A percentile compares a stretch with the other conserved stretches of the same genome.
These are phyloP conservation scores for Ispidina picta DNA, from an alignment of 2,797 vertebrate species.

Conservation along the genomic window DNA sequence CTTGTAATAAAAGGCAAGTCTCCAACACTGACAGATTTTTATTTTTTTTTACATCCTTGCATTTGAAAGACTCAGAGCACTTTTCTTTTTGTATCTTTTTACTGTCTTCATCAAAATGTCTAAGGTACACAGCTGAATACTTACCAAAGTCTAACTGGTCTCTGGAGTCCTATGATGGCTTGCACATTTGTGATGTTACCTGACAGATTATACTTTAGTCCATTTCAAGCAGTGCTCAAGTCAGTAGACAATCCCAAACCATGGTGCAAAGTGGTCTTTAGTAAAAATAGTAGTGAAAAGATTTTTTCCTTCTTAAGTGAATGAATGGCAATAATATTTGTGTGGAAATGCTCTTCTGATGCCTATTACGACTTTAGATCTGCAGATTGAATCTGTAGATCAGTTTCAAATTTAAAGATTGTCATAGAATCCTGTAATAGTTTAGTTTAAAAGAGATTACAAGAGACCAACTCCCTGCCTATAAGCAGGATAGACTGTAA, in stretches of 20 bases:
- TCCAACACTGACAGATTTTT: conserved; percentile 13
- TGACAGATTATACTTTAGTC: conserved; percentile 26
- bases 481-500: background rate
- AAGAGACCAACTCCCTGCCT: background rate
- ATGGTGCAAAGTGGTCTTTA: background rate
- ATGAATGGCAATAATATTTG: conserved; percentile 35
- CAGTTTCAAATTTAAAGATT: background rate
- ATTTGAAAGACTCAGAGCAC: conserved; percentile 13
- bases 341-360: background rate
- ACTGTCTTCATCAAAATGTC: conserved; percentile 43
- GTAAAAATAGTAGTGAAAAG: conserved; percentile 16
- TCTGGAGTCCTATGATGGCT: conserved; percentile 28
- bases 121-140: conserved; percentile 53
- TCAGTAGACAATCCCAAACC: conserved; percentile 2
- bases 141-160: conserved; percentile 50
- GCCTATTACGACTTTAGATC: background rate
- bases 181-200: conserved; percentile 34
- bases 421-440: background rate
- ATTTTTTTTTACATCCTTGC: conserved; percentile 23
- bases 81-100: conserved; percentile 50
- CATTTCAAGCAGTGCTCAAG: conserved; percentile 38
- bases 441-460: background rate
- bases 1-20: conserved; percentile 30
- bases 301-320: background rate
- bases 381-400: background rate